Conservation (phyloP, 1,140 invertebrate genomes). For the Trichogramma pretiosum region DNA sequence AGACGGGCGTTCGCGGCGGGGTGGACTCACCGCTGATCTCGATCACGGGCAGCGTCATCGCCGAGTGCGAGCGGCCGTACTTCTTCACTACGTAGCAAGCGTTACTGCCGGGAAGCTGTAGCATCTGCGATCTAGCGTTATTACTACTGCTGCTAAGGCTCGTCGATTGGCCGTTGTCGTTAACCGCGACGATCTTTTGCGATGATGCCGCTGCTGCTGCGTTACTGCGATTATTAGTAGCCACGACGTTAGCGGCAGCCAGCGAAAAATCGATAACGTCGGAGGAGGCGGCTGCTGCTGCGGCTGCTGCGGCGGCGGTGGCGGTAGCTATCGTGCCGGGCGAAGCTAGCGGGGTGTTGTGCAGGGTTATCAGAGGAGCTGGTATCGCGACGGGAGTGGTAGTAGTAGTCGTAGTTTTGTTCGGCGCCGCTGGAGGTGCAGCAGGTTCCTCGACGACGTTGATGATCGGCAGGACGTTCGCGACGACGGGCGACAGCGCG, state of each 20-base stretch:
- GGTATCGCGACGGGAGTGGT: no score
- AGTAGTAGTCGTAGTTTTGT: no score
- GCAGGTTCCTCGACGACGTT: no score
- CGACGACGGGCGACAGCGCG: background rate
- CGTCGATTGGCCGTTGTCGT: slow-evolving; percentile 1
- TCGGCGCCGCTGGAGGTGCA: slow-evolving; percentile 21
- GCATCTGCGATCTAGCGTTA: no score
- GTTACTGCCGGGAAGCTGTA: background rate
- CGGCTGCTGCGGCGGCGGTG: background rate
- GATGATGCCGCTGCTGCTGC: background rate
- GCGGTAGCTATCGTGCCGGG: slow-evolving; percentile 12
- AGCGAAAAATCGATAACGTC: no score
- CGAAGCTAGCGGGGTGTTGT: slow-evolving; percentile 27
- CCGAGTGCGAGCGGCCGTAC: slow-evolving; percentile 37
- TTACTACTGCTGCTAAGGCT: background rate
- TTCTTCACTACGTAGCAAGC: slow-evolving; percentile 22
- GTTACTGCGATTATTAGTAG: background rate
- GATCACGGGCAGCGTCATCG: slow-evolving; percentile 29
- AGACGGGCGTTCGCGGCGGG: background rate
- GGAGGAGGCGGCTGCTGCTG: no score
- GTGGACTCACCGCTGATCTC: slow-evolving; percentile 34
- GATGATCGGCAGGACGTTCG: background rate
- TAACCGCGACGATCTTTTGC: background rate
- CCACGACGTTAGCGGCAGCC: background rate
- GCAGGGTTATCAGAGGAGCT: slow-evolving; percentile 27